Evolutionary conservation across 2,113 vertebrate species (phyloP).

Genomic region (Miniopterus natalensis): DNA sequence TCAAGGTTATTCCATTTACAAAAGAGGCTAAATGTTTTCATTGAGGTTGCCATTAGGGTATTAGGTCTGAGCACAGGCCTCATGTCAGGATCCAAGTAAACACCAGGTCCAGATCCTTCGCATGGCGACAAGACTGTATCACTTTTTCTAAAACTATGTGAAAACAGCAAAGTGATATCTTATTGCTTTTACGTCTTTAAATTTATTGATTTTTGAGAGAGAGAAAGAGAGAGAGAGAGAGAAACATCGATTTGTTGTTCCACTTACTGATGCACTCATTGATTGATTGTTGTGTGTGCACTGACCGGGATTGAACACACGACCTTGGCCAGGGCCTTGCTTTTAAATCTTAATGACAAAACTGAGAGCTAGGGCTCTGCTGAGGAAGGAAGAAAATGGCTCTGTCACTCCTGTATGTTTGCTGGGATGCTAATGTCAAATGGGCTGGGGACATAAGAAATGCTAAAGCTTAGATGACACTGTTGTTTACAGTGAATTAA

Average conservation of each 20-base stretch:
- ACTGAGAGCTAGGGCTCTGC: slow-evolving; percentile 53
- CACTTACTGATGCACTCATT: background rate
- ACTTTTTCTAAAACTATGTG: slow-evolving; percentile 65
- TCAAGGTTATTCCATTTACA: background rate
- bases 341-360: slow-evolving; percentile 50
- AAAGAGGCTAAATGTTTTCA: background rate
- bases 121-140: background rate
- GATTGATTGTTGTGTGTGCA: background rate
- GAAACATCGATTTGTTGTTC: background rate
- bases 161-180: slow-evolving; percentile 65
- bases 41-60: background rate
- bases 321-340: background rate
- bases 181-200: background rate
- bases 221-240: background rate
- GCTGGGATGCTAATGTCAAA: background rate
- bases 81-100: background rate
- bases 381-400: background rate
- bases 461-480: background rate
- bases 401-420: background rate
- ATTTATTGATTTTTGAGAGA: background rate
- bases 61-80: background rate
- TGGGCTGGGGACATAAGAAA: background rate
- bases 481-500: background rate
- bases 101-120: background rate
- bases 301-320: background rate